These are phyloP conservation scores for Andrena camellia DNA, from an alignment of 2,888 invertebrate species.

Conservation along the genomic window DNA sequence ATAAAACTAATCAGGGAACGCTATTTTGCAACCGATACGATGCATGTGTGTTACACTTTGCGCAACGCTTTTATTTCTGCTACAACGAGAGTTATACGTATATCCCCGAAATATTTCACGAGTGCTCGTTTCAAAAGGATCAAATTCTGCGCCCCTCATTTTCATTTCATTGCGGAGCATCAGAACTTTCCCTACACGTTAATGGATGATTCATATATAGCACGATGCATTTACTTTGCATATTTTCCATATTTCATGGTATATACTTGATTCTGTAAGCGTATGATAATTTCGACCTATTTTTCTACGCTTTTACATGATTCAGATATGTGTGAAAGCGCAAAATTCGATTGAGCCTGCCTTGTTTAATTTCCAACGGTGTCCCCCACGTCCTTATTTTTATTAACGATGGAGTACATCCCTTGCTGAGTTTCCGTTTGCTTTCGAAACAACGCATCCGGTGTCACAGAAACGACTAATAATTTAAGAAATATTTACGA, in stretches of 20 bases:
- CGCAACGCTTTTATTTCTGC: not conserved
- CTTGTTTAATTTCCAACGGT: conserved; percentile 3
- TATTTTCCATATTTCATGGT: conserved; percentile 9
- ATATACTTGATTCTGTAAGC: not conserved
- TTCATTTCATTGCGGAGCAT: not conserved
- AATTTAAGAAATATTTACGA: not conserved
- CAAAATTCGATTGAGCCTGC: not conserved
- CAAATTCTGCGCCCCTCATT: not conserved
- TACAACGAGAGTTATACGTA: not conserved
- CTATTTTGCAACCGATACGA: conserved; percentile 12
- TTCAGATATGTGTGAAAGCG: not conserved
- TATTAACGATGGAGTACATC: not conserved
- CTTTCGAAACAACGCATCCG: not conserved
- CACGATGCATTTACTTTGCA: not conserved
- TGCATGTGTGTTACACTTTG: conserved; percentile 26
- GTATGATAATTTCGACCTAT: conserved; percentile 26
- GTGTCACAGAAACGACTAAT: not conserved
- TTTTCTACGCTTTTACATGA: conserved; percentile 12
- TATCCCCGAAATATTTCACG: not conserved
- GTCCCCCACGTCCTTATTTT: not conserved
- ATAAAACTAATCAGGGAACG: conserved; percentile 4
- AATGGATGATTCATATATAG: conserved; percentile 1
- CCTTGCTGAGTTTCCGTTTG: not conserved
- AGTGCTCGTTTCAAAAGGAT: not conserved
- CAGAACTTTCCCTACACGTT: not conserved